Conservation (phyloP, 2,113 vertebrate species). For the Gulo gulo region DNA sequence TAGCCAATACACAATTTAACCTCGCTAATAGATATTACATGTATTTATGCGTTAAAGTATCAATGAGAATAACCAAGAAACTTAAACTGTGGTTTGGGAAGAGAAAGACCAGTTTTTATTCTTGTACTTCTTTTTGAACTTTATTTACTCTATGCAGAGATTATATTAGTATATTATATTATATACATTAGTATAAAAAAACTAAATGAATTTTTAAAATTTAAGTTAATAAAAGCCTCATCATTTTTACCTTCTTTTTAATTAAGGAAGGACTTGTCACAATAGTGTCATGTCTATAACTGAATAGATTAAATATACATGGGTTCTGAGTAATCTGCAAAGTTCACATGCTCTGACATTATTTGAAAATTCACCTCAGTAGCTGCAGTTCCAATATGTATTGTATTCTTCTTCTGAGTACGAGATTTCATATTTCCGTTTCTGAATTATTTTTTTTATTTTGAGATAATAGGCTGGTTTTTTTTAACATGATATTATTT, state of each 20-base stretch:
- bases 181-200: background rate
- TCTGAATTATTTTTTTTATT: background rate
- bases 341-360: background rate
- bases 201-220: background rate
- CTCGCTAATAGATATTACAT: background rate
- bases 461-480: background rate
- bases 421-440: background rate
- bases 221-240: background rate
- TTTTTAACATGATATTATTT: background rate
- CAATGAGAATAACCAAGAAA: constrained; percentile 17
- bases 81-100: background rate
- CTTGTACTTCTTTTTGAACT: background rate
- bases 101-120: background rate
- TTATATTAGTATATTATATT: background rate
- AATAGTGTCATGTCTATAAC: background rate
- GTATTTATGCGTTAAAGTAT: background rate
- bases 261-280: background rate
- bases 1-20: background rate
- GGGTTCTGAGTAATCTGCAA: background rate
- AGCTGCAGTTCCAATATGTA: background rate
- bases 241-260: background rate
- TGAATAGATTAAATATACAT: constrained; percentile 3
- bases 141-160: background rate
- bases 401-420: background rate
- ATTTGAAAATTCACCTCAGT: constrained; percentile 21